Base-by-base conservation (phyloP, 2,797 vertebrate species). In the Threskiornis aethiopicus region DNA sequence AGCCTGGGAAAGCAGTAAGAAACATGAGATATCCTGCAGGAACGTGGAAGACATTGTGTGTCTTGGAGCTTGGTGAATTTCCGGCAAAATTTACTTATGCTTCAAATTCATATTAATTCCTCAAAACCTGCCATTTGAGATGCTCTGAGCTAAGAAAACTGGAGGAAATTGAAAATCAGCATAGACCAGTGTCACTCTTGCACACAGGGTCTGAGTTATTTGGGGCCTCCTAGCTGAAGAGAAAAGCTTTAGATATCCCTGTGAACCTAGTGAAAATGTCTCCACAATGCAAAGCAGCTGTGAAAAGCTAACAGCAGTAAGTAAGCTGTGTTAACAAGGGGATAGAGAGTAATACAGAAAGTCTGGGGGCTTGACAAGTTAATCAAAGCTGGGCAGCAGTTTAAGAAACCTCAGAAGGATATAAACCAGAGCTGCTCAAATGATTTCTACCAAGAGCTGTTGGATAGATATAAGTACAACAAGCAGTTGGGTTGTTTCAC, bases 1-100 rank as follows among this genome's bases (percentile, higher is more conserved):
- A 94, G 87, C 54, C 89, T 89, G 90, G 81, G 83, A 92, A 96
- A 94, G 55, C 51, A 47, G 39, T 47, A 51, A 44, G 90, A 94
- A 87, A 92, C 77, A 64, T 8, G 81, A 95, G 70, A 94, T 66
- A 42, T 85, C 78, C 81, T 93, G 31, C 51, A 90, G 84, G 81
- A 96, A 90, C 55, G 18, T 76, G 77, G 58, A 93, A 92, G 81
- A 70, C 31, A 73, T 72, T 49, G 31, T 28, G 35, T 77, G 55
- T 55, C 71, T 87, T 67, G 66, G 44, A 96, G 51, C 62, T 85
- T 77, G 47, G 47, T 83, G 71, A 35, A 79, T 75, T 93, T 95
- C 59, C 5, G 24, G 64, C 54, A 93, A 84, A 79, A 76, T 54
- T 89, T 76, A 66, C 24, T 84, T 92, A 62, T 14, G 49, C 9